A percentile compares a stretch with the other conserved stretches of the same genome.
Evolutionary conservation across 2,888 invertebrate species (phyloP).

Genomic region (Apocheima hispidaria): DNA sequence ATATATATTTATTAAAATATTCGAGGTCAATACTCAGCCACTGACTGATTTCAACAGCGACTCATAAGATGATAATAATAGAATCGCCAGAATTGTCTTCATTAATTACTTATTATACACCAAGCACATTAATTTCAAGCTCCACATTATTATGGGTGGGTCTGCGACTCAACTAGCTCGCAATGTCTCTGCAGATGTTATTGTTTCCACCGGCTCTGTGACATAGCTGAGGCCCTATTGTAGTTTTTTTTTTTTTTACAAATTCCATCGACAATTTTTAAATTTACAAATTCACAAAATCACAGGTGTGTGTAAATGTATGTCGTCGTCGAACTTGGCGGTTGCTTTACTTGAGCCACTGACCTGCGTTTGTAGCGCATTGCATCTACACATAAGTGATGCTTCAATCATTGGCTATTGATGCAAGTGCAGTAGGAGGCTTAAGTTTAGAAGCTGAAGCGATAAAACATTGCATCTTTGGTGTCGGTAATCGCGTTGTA

Average conservation of each 20-base stretch:
- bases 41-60: neutral
- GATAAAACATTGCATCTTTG: no score
- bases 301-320: neutral
- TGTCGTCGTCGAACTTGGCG: neutral
- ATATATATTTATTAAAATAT: constrained; percentile 4
- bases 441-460: constrained; percentile 1
- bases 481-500: no score
- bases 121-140: neutral
- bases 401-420: neutral
- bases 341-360: neutral
- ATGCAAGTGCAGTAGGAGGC: neutral
- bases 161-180: no score
- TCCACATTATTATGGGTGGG: no score
- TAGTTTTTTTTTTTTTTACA: no score
- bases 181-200: no score
- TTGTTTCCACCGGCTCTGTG: no score
- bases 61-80: neutral
- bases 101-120: neutral
- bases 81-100: neutral
- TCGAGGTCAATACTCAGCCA: neutral
- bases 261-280: no score
- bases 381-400: neutral
- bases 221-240: no score
- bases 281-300: no score
- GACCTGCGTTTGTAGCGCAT: neutral